phyloP scores from a whole-genome alignment of 2,797 vertebrate genomes.

The Semotilus atromaculatus region DNA sequence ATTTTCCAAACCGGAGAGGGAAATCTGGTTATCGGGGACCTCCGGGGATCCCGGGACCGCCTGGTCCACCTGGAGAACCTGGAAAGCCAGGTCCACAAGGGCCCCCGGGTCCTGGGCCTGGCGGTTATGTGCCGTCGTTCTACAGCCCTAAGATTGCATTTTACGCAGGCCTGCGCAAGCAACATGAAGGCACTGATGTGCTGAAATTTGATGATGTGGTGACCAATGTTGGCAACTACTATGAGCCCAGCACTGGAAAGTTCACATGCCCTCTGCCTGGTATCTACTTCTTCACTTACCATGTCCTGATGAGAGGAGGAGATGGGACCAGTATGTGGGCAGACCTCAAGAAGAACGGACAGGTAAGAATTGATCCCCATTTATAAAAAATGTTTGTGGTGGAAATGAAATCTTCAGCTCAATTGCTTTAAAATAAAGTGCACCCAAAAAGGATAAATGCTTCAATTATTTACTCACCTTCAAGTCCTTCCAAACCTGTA shows the following conservation, averaged over 20 bases:
- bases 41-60: constrained; percentile 83
- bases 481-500: not conserved
- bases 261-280: constrained; percentile 89
- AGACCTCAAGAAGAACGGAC: constrained; percentile 87
- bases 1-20: constrained; percentile 85
- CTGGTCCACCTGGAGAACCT: constrained; percentile 80
- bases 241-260: constrained; percentile 87
- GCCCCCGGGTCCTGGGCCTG: constrained; percentile 81
- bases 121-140: constrained; percentile 81
- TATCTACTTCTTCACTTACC: constrained; percentile 88
- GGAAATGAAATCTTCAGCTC: not conserved
- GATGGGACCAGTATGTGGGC: constrained; percentile 90
- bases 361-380: constrained; percentile 75
- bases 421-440: not conserved
- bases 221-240: constrained; percentile 90
- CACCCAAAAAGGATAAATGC: not conserved
- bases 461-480: not conserved
- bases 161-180: constrained; percentile 85
- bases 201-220: constrained; percentile 89
- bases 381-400: not conserved
- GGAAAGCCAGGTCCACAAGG: constrained; percentile 84
- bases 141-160: constrained; percentile 88
- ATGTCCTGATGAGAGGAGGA: constrained; percentile 87
- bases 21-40: constrained; percentile 86
- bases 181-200: constrained; percentile 87